phyloP scores from a whole-genome alignment of 1,140 invertebrate species.

The Stegodyphus mimosarum region DNA sequence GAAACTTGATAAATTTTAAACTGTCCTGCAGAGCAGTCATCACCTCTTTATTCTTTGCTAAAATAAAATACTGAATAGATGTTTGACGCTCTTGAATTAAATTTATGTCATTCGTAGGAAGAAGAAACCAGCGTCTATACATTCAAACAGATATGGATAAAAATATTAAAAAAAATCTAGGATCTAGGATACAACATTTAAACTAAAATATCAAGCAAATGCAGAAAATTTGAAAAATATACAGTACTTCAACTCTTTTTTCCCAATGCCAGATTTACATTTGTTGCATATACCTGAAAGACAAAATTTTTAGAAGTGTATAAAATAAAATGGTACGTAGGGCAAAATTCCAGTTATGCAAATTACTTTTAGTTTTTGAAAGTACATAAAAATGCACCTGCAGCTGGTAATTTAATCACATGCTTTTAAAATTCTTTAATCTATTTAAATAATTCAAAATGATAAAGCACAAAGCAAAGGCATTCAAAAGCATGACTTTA shows the following conservation, averaged over 20 bases:
- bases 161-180: too few relatives aligned
- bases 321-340: too few relatives aligned
- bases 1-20: slow-evolving; percentile 73
- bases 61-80: slow-evolving; percentile 74
- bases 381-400: too few relatives aligned
- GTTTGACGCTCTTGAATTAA: slow-evolving; percentile 70
- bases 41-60: slow-evolving; percentile 72
- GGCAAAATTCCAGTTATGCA: too few relatives aligned
- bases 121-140: slow-evolving; percentile 34
- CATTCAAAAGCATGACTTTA: too few relatives aligned
- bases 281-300: slow-evolving; percentile 44
- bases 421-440: too few relatives aligned
- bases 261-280: slow-evolving; percentile 49
- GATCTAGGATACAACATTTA: too few relatives aligned
- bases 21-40: slow-evolving; percentile 72
- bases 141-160: too few relatives aligned
- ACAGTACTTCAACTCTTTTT: slow-evolving; percentile 43
- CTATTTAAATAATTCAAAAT: too few relatives aligned
- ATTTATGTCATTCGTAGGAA: slow-evolving; percentile 66
- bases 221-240: not conserved
- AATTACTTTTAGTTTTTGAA: too few relatives aligned
- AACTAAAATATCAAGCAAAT: not conserved
- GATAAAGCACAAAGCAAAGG: too few relatives aligned
- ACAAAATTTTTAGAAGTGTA: not conserved
- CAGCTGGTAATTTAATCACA: too few relatives aligned